Conservation (phyloP, 1,140 invertebrate genomes). For the Pseudoatta argentina region DNA sequence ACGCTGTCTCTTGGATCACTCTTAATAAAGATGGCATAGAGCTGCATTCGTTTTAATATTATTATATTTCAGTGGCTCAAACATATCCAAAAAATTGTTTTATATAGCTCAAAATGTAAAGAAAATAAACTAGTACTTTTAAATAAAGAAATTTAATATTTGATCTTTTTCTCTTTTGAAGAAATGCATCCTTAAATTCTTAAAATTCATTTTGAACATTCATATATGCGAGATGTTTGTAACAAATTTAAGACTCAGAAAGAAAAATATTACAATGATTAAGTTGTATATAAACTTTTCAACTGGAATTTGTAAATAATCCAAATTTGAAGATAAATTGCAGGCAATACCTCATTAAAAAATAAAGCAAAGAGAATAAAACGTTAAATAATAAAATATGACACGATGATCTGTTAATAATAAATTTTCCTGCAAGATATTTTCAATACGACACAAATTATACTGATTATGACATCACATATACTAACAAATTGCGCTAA, state of each 20-base stretch:
- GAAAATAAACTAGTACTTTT: not conserved
- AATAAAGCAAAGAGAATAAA: not conserved
- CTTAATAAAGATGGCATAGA: too few species aligned
- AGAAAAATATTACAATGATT: not conserved
- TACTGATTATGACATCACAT: not conserved
- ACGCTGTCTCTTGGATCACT: too few species aligned
- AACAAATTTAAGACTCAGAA: not conserved
- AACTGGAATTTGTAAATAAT: not conserved
- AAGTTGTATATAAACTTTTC: not conserved
- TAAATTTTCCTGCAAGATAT: not conserved
- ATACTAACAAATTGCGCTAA: not conserved
- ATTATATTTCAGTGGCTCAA: too few species aligned
- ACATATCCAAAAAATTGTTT: not conserved
- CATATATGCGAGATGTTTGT: not conserved
- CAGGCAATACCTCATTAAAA: not conserved
- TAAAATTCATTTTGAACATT: not conserved
- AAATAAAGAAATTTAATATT: not conserved
- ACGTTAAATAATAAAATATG: not conserved
- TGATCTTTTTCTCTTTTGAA: not conserved
- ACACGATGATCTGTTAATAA: not conserved
- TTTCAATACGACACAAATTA: too few species aligned
- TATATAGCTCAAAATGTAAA: not conserved
- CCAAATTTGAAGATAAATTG: not conserved
- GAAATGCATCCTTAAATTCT: not conserved
- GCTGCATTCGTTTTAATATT: too few species aligned